phyloP scores from a whole-genome alignment of 1,140 invertebrate genomes.

The Anadara kagoshimensis region DNA sequence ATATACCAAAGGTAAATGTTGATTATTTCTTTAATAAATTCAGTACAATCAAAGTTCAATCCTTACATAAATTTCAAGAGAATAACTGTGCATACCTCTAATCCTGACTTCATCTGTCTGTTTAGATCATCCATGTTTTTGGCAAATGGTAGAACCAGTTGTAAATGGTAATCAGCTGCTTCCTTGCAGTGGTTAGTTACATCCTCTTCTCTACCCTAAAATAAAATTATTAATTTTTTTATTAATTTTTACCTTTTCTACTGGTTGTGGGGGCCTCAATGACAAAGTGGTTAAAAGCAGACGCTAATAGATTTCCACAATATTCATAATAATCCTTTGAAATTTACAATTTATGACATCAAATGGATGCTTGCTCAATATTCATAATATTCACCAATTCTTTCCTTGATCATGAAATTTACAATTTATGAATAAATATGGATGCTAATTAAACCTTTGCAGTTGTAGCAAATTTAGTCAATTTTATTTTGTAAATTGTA shows the following conservation, averaged over 20 bases:
- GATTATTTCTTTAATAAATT: too few relatives aligned
- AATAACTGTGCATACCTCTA: conserved; percentile 17
- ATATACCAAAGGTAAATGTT: too few relatives aligned
- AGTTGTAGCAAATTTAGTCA: too few relatives aligned
- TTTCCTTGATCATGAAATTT: too few relatives aligned
- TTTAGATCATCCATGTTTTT: conserved; percentile 24
- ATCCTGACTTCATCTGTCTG: conserved; percentile 18
- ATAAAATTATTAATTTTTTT: background rate
- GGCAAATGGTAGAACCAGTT: conserved; percentile 22
- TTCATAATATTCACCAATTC: too few relatives aligned
- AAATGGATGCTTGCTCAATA: too few relatives aligned
- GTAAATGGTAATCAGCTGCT: conserved; percentile 28
- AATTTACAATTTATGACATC: background rate
- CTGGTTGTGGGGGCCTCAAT: background rate
- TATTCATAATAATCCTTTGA: too few relatives aligned
- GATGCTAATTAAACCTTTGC: background rate
- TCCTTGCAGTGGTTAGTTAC: conserved; percentile 38
- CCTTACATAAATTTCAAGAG: too few relatives aligned
- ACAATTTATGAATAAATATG: background rate
- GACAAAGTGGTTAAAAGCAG: background rate
- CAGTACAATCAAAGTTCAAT: too few relatives aligned
- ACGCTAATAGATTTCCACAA: too few relatives aligned
- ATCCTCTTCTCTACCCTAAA: conserved; percentile 33
- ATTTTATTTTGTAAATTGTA: too few relatives aligned
- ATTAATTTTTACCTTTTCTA: too few relatives aligned